Evolutionary conservation across 1,140 invertebrate genomes (phyloP), one percentile per base, ranked within the genome.

Genomic region (Aphelenchoides fujianensis): DNA sequence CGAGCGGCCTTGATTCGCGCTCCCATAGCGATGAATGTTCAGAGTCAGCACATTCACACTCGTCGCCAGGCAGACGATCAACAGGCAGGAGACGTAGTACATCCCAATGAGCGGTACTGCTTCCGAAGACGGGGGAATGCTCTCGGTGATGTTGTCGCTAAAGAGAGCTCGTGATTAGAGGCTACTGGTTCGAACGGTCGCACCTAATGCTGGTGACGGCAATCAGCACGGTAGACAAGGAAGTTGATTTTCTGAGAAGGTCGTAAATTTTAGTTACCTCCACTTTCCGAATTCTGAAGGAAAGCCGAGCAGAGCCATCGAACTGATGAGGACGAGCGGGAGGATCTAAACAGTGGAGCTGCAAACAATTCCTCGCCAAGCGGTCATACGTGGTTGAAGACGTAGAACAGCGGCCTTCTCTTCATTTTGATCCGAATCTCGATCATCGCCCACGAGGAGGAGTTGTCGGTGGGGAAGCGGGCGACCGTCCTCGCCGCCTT

Each of bases 11-110:
- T 73, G 37, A 64, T 55, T 76, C 27, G 36, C 75, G 74, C 90
- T 88, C 69, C 92, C 92, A 79, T 91, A 90, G 85, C 92, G 90
- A 85, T 93, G 92, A 76, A 94, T 89, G 85, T 94, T 95, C 27
- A 95, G 73, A 2, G 86, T 87, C 30, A 86, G 79, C 1, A 88
- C 87, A 2, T 92, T 92, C 73, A 94, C 88, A 1, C 90, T 92
- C 0, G 92, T 92, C 2, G 92, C 92, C 79, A 93, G 91, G 0
- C 92, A 92, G 12, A 94, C 92, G 68, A 94, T 88, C 78, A 91
- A 92, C 76, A 94, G 93, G 77, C 92, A 92, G 0, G 92, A 91
- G 27, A 92, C 92, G 80, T 94, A 95, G 84, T 94, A 94, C 71
- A 94, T 86, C 86, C 92, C 92, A 77, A 95, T 93, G 28, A 95